phyloP scores from a whole-genome alignment of 1,140 invertebrate species.

The Episyrphus balteatus region DNA sequence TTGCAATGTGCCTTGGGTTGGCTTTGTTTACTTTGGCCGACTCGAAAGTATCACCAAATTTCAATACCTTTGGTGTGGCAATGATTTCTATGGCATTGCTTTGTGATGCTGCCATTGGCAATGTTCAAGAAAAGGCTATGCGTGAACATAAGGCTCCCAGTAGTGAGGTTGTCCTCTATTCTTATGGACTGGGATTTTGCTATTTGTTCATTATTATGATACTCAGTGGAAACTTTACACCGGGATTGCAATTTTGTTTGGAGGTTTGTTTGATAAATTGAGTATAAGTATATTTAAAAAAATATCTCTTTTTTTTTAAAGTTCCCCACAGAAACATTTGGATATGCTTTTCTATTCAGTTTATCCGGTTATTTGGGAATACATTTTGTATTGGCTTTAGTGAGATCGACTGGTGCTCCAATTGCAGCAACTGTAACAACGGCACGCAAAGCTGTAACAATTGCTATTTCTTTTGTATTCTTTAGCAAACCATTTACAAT shows the following conservation, averaged over 20 bases:
- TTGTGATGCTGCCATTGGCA: constrained; percentile 90
- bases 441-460: constrained; percentile 81
- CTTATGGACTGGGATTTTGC: constrained; percentile 77
- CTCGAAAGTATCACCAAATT: constrained; percentile 78
- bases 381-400: constrained; percentile 80
- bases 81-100: constrained; percentile 80
- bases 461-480: constrained; percentile 83
- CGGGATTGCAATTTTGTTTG: constrained; percentile 66
- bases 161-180: constrained; percentile 88
- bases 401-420: constrained; percentile 77
- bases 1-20: constrained; percentile 82
- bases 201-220: constrained; percentile 72
- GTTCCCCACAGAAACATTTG: constrained; percentile 67
- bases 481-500: constrained; percentile 91
- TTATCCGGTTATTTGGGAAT: constrained; percentile 83
- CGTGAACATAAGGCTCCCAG: constrained; percentile 70
- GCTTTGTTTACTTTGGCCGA: constrained; percentile 89
- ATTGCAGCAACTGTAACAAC: constrained; percentile 84
- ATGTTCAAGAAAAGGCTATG: constrained; percentile 93
- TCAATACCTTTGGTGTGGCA: constrained; percentile 67
- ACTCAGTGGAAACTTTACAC: constrained; percentile 58
- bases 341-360: constrained; percentile 78
- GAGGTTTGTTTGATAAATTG: constrained; percentile 41
- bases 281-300: not conserved
- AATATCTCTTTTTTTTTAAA: constrained; percentile 34